Evolutionary conservation across 1,140 invertebrate species (phyloP), one percentile per base, ranked within the genome.

Genomic region (Drosophila triauraria): DNA sequence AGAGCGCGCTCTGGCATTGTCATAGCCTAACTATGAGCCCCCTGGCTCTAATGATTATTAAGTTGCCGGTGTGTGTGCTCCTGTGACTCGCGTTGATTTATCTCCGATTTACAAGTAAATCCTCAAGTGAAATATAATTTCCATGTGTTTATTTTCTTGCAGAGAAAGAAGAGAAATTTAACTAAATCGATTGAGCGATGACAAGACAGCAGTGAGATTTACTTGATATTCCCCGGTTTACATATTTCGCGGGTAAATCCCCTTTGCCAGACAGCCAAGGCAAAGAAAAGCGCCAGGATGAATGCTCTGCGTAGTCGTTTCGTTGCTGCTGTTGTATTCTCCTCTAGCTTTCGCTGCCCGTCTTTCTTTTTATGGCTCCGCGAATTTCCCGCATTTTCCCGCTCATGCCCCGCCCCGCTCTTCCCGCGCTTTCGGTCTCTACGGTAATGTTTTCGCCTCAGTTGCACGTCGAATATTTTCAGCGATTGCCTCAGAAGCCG

Each of bases 381-480:
- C 50, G 42, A 40, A 51, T 44, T 60, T 58, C 40, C 46, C 61
- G n/a, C 43, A 47, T 69, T 46, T 56, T 56, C 35, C 53, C 53
- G 17, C 51, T 23, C 32, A 40, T 10, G 23, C 51, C 32, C 51
- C 20, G 12, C 7, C 2, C 20, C 2, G 2, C 6, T 13, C 50
- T 5, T 47, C 23, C 32, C 17, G 54, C 25, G 48, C 20, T 43
- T 68, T 51, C 3, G 57, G 70, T 88, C 83, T 80, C 83, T 56
- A 63, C 42, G 84, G 83, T 58, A 80, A 87, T 80, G 83, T 75
- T 82, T 80, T 83, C 62, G 72, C 80, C 76, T 77, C 60, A 78
- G 84, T 75, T 87, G 80, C 80, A 87, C 68, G 84, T 80, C 77
- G 87, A 90, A 90, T 90, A 84, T 84, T 87, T 78, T 80, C 69